Evolutionary conservation across 2,888 invertebrate genomes (phyloP).

Genomic region (Lithophane semibrunnea): DNA sequence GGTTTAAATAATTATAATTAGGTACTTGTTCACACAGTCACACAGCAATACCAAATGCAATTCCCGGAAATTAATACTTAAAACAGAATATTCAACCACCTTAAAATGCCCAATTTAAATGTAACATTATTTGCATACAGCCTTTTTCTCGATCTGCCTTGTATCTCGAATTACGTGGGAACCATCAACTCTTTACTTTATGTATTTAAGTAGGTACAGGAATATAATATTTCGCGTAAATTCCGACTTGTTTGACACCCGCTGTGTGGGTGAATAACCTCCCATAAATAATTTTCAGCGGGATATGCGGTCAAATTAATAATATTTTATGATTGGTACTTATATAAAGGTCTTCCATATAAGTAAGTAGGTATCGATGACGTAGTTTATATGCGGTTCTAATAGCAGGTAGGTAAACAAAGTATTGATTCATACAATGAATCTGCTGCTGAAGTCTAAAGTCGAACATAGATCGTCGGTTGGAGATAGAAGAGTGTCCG

Average conservation of each 20-base stretch:
- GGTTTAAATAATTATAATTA: neutral
- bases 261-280: constrained; percentile 61
- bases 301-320: constrained; percentile 48
- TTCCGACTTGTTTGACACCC: constrained; percentile 54
- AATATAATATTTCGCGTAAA: constrained; percentile 56
- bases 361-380: constrained; percentile 28
- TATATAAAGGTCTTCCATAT: constrained; percentile 18
- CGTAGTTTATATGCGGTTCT: neutral
- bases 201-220: constrained; percentile 50
- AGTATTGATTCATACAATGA: neutral
- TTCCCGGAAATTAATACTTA: constrained; percentile 34
- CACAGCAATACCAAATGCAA: neutral
- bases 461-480: neutral
- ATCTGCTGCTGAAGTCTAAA: neutral
- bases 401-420: too few relatives aligned
- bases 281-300: constrained; percentile 64
- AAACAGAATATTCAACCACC: constrained; percentile 13
- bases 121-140: constrained; percentile 38
- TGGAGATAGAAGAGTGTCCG: too few relatives aligned
- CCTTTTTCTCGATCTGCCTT: constrained; percentile 42
- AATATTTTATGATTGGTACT: constrained; percentile 38
- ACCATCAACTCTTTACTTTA: constrained; percentile 62
- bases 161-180: constrained; percentile 54
- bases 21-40: constrained; percentile 16
- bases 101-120: constrained; percentile 47